Percentiles rank a stretch among this genome's conserved stretches.
These are phyloP conservation scores for Drosophila pandora DNA, from an alignment of 1,140 invertebrate genomes.

Conservation along the genomic window DNA sequence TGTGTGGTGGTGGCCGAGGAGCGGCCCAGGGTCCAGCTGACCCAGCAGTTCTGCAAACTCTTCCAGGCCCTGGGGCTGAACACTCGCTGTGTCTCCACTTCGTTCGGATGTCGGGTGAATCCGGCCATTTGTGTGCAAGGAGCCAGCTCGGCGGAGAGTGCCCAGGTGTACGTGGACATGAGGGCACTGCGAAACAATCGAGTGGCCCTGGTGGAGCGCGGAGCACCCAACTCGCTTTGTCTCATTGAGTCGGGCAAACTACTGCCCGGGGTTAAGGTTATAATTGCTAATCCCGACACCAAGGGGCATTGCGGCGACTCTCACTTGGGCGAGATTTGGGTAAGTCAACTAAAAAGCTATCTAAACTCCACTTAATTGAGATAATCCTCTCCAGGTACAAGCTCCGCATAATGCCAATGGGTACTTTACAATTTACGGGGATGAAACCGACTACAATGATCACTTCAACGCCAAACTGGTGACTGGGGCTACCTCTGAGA, in stretches of 20 bases:
- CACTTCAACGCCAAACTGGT: constrained; percentile 98
- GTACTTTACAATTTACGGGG: constrained; percentile 98
- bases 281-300: constrained; percentile 99
- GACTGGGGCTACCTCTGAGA: constrained; percentile 96
- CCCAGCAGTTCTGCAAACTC: constrained; percentile 98
- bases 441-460: constrained; percentile 96
- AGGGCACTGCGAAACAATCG: constrained; percentile 97
- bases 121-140: constrained; percentile 99
- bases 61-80: constrained; percentile 96
- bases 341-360: constrained; percentile 76
- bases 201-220: constrained; percentile 96
- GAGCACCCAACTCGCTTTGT: constrained; percentile 98
- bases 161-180: constrained; percentile 98
- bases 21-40: constrained; percentile 96
- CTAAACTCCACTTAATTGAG: not conserved
- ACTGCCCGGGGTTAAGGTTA: constrained; percentile 98
- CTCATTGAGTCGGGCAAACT: constrained; percentile 99
- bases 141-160: constrained; percentile 92
- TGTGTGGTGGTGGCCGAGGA: constrained; percentile 99
- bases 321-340: constrained; percentile 98
- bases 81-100: constrained; percentile 97
- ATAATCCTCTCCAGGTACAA: constrained; percentile 84
- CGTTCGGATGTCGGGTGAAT: constrained; percentile 99
- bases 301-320: constrained; percentile 99
- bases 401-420: constrained; percentile 98